Conservation (phyloP, 2,888 invertebrate genomes). For the Morpho helenor region DNA sequence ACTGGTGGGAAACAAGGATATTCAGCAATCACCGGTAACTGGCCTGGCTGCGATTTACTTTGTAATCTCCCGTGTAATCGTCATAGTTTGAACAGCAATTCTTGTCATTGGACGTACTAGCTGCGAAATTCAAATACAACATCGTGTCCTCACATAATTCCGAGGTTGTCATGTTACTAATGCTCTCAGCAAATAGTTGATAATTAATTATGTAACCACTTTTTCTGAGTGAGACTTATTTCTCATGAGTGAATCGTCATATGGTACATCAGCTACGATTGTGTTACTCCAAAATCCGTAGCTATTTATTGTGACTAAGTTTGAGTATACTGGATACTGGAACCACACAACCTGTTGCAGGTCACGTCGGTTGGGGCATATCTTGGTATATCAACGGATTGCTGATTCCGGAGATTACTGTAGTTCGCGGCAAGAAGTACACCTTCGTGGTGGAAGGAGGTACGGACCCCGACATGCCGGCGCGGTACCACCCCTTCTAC, state of each 20-base stretch:
- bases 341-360: constrained; percentile 54
- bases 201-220: no score
- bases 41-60: neutral
- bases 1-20: constrained; percentile 95
- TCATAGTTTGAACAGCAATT: no score
- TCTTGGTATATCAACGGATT: constrained; percentile 97
- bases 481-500: constrained; percentile 94
- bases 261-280: no score
- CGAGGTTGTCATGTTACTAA: no score
- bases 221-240: no score
- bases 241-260: no score
- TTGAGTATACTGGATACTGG: neutral
- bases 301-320: neutral
- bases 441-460: constrained; percentile 95
- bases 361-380: constrained; percentile 96
- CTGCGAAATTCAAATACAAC: no score
- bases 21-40: constrained; percentile 89
- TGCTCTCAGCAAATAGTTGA: no score
- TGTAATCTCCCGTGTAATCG: no score
- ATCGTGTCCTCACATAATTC: no score
- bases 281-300: no score
- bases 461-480: constrained; percentile 86
- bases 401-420: constrained; percentile 93
- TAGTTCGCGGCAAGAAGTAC: constrained; percentile 91
- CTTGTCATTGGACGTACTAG: no score